Evolutionary conservation across 2,888 invertebrate genomes (phyloP).

Genomic region (Melipona bicolor): DNA sequence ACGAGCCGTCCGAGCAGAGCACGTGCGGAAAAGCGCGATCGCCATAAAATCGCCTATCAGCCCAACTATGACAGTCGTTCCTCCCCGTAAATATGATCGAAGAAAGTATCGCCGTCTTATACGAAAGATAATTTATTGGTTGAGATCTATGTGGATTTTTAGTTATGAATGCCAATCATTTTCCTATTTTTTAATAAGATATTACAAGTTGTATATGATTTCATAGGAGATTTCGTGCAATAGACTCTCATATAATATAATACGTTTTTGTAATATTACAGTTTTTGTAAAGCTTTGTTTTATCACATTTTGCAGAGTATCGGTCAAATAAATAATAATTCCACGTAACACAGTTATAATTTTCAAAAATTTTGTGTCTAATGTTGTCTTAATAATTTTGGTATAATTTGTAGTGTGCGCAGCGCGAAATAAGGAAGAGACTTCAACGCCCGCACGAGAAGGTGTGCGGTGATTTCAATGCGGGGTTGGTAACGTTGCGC

Average conservation of each 20-base stretch:
- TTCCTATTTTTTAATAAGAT: no score
- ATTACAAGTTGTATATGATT: no score
- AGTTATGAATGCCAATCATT: not conserved
- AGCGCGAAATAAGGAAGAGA: not conserved
- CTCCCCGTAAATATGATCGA: slow-evolving; percentile 49
- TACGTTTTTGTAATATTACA: no score
- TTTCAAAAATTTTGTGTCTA: not conserved
- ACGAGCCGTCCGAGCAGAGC: slow-evolving; percentile 30
- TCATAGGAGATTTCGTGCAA: no score
- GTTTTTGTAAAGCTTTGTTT: no score
- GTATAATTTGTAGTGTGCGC: not conserved
- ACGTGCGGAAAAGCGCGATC: slow-evolving; percentile 51
- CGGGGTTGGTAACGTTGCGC: not conserved
- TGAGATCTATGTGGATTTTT: not conserved
- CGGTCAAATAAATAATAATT: not conserved
- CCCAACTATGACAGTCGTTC: slow-evolving; percentile 51
- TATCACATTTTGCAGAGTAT: not conserved
- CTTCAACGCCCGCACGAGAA: slow-evolving; percentile 19
- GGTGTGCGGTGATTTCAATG: slow-evolving; percentile 31
- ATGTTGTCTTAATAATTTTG: no score
- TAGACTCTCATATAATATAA: no score
- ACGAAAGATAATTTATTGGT: slow-evolving; percentile 39
- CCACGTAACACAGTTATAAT: no score
- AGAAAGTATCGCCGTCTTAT: slow-evolving; percentile 20
- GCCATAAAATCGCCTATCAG: slow-evolving; percentile 44